Conservation (phyloP, 2,888 invertebrate genomes). For the Isoperla grammatica region DNA sequence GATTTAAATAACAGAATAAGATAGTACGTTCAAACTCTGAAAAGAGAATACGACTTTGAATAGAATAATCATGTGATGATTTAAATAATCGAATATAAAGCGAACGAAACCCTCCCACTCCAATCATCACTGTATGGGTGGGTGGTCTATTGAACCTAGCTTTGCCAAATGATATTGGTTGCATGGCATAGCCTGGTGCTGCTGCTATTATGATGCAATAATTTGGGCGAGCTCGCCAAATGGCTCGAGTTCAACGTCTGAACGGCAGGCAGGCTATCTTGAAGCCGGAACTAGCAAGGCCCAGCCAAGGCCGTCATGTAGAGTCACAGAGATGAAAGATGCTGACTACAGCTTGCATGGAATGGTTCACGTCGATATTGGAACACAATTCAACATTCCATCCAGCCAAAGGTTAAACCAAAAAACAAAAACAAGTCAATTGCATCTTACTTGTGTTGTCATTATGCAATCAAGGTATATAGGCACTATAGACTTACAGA, state of each 20-base stretch:
- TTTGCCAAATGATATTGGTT: constrained; percentile 11
- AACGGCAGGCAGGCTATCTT: not conserved
- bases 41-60: too few relatives aligned
- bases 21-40: too few relatives aligned
- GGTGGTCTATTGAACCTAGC: constrained; percentile 10
- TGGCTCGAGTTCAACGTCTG: constrained; percentile 7
- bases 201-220: constrained; percentile 6
- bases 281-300: constrained; percentile 14
- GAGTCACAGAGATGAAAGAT: not conserved
- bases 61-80: not conserved
- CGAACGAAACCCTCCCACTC: constrained; percentile 11
- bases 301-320: constrained; percentile 3
- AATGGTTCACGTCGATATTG: not conserved
- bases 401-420: not conserved
- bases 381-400: not conserved
- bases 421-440: constrained; percentile 1
- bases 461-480: constrained; percentile 6
- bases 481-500: not conserved
- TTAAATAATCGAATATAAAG: constrained; percentile 17
- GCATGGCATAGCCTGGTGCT: not conserved
- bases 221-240: constrained; percentile 8
- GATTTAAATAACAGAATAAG: too few relatives aligned
- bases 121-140: constrained; percentile 10
- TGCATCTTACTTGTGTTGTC: constrained; percentile 10
- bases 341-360: not conserved